Evolutionary conservation across 2,113 vertebrate genomes (phyloP).

Genomic region (Puma concolor): DNA sequence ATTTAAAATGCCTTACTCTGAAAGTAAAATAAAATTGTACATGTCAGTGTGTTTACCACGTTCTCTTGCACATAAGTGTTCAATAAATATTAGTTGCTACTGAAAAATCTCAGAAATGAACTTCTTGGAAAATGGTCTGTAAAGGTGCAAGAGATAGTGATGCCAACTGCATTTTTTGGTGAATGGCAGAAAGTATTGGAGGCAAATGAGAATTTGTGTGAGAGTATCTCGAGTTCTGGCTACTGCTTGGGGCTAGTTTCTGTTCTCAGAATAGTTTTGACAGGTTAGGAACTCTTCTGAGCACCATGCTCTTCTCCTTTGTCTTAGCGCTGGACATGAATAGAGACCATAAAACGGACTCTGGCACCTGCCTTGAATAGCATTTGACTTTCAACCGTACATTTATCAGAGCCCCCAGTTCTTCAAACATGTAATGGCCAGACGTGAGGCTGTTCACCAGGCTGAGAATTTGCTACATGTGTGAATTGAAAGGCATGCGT

Average conservation of each 20-base stretch:
- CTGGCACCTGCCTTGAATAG: not conserved
- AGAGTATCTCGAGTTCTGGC: not conserved
- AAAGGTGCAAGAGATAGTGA: slow-evolving; percentile 20
- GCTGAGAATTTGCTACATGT: not conserved
- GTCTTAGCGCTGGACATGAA: not conserved
- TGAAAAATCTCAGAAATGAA: slow-evolving; percentile 23
- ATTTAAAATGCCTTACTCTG: not conserved
- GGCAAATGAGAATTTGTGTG: not conserved
- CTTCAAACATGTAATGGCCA: slow-evolving; percentile 36
- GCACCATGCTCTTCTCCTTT: not conserved
- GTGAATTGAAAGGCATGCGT: not conserved
- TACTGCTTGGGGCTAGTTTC: slow-evolving; percentile 15
- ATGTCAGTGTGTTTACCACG: not conserved
- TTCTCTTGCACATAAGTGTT: not conserved
- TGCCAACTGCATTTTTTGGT: not conserved
- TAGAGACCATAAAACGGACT: slow-evolving; percentile 14
- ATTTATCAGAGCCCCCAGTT: slow-evolving; percentile 18
- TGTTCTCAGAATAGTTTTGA: slow-evolving; percentile 12
- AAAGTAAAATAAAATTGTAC: not conserved
- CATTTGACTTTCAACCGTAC: not conserved
- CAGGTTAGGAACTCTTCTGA: not conserved
- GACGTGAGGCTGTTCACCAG: not conserved
- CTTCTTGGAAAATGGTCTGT: not conserved
- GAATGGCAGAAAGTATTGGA: not conserved
- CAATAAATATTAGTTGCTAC: slow-evolving; percentile 26